A percentile compares a stretch with the other conserved stretches of the same genome.
These are phyloP conservation scores for Phyto melanocephala DNA, from an alignment of 2,888 invertebrate species.

Conservation along the genomic window DNA sequence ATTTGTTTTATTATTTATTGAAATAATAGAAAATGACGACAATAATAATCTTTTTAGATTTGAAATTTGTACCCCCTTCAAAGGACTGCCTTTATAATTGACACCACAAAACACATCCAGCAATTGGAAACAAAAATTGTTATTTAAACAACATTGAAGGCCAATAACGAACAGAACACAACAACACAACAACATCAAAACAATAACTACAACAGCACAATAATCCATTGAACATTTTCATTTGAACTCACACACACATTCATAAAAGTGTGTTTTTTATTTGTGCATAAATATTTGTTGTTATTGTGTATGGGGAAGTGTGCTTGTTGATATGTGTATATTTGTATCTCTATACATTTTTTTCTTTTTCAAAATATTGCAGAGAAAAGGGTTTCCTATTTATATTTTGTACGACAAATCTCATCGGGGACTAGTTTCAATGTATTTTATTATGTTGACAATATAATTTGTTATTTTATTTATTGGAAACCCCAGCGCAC, in stretches of 20 bases:
- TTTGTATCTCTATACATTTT: not conserved
- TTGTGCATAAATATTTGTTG: not conserved
- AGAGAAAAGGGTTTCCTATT: conserved; percentile 35
- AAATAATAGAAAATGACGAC: too few relatives aligned
- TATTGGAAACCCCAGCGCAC: not conserved
- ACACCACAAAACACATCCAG: conserved; percentile 21
- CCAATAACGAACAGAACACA: conserved; percentile 56
- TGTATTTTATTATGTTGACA: conserved; percentile 6
- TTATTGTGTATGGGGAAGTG: not conserved
- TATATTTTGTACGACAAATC: conserved; percentile 22
- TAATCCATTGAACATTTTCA: not conserved
- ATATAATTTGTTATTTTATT: conserved; percentile 5
- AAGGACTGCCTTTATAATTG: not conserved
- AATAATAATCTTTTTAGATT: too few relatives aligned
- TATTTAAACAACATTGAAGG: conserved; percentile 58
- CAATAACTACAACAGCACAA: too few relatives aligned
- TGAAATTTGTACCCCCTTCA: too few relatives aligned
- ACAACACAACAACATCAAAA: not conserved
- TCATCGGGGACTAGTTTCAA: conserved; percentile 35
- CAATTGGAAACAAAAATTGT: conserved; percentile 10
- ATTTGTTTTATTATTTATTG: too few relatives aligned
- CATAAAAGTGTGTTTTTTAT: not conserved
- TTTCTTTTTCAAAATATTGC: conserved; percentile 7
- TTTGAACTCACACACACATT: not conserved
- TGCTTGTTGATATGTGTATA: not conserved